These are phyloP conservation scores for Silurus glanis DNA, from an alignment of 2,113 vertebrate genomes.

Conservation along the genomic window DNA sequence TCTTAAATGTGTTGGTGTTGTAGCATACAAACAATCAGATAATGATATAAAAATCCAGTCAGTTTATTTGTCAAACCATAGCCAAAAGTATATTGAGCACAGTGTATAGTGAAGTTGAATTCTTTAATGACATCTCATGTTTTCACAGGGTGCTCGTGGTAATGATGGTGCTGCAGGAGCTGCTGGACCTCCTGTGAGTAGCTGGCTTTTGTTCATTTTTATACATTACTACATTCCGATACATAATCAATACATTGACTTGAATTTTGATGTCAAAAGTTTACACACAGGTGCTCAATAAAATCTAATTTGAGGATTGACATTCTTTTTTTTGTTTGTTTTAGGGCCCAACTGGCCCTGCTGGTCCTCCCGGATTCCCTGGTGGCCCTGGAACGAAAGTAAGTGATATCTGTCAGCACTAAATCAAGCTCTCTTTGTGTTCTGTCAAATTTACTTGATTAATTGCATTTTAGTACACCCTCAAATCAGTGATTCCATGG, in stretches of 20 bases:
- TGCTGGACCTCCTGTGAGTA: constrained; percentile 91
- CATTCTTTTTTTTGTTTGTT: constrained; percentile 41
- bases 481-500: neutral
- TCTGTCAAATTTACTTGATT: neutral
- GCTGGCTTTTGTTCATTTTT: neutral
- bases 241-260: too few species aligned
- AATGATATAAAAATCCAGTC: neutral
- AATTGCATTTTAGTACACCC: neutral
- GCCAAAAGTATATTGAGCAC: neutral
- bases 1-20: neutral
- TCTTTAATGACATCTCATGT: constrained; percentile 9
- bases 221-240: neutral
- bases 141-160: constrained; percentile 88
- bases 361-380: constrained; percentile 94
- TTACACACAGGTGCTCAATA: neutral
- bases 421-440: neutral
- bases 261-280: neutral
- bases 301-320: neutral
- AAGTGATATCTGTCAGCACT: constrained; percentile 39
- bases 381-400: constrained; percentile 96
- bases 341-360: constrained; percentile 92
- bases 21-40: neutral
- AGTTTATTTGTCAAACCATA: neutral
- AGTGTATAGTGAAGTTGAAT: neutral
- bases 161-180: constrained; percentile 92